Evolutionary conservation across 2,888 invertebrate genomes (phyloP).

Genomic region (Molorchus minor): DNA sequence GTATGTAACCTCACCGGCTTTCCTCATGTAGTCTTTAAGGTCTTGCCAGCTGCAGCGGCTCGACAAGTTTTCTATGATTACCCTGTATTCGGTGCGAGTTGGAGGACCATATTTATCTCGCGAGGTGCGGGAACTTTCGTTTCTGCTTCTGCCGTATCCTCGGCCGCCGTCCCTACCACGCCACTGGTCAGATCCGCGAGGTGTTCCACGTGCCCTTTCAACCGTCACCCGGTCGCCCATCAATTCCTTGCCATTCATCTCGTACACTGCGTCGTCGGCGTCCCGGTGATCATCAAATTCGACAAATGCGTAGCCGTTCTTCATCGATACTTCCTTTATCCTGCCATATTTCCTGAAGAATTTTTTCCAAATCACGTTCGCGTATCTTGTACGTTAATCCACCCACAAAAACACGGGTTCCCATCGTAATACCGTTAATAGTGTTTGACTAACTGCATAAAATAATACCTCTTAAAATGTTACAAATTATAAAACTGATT

Average conservation of each 20-base stretch:
- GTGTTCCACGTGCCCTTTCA: slow-evolving; percentile 82
- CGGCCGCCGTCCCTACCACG: slow-evolving; percentile 63
- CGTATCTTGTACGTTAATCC: slow-evolving; percentile 86
- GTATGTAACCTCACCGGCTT: slow-evolving; percentile 96
- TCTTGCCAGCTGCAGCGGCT: slow-evolving; percentile 99
- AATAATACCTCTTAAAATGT: slow-evolving; percentile 14
- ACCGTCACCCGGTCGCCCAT: slow-evolving; percentile 92
- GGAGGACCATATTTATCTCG: slow-evolving; percentile 91
- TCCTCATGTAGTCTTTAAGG: slow-evolving; percentile 97
- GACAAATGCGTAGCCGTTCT: slow-evolving; percentile 98
- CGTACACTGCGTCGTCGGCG: slow-evolving; percentile 98
- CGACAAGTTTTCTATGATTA: slow-evolving; percentile 97
- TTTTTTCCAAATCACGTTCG: slow-evolving; percentile 92
- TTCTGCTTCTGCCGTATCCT: slow-evolving; percentile 61
- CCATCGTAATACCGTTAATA: slow-evolving; percentile 61
- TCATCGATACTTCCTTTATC: slow-evolving; percentile 92
- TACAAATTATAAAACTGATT: slow-evolving; percentile 7
- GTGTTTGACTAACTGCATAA: slow-evolving; percentile 11
- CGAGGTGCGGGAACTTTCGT: slow-evolving; percentile 67
- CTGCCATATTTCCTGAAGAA: slow-evolving; percentile 97
- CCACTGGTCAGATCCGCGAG: slow-evolving; percentile 78
- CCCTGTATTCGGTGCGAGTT: slow-evolving; percentile 94
- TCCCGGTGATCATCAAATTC: slow-evolving; percentile 98
- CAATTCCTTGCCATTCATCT: slow-evolving; percentile 95
- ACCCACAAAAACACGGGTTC: slow-evolving; percentile 86